Conservation (phyloP, 2,113 vertebrate genomes). For the Neotoma lepida region DNA sequence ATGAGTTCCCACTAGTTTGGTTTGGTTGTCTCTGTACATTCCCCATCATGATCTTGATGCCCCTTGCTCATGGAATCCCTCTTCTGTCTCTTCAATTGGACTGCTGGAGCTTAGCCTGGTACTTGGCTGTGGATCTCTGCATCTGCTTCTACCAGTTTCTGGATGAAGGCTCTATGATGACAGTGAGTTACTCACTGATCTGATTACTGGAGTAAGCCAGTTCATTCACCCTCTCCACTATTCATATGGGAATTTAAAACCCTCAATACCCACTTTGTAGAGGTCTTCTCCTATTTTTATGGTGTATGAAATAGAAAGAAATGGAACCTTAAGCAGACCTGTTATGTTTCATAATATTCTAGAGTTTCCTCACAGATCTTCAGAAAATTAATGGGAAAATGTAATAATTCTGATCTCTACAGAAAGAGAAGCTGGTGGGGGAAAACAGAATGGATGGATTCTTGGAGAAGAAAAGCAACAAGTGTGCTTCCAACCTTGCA, state of each 20-base stretch:
- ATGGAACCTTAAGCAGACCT: neutral
- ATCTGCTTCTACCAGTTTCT: too few relatives aligned
- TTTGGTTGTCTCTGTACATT: too few relatives aligned
- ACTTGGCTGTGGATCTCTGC: too few relatives aligned
- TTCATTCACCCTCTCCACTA: too few relatives aligned
- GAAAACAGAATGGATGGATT: neutral
- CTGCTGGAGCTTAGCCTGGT: too few relatives aligned
- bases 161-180: too few relatives aligned
- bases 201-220: too few relatives aligned
- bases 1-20: too few relatives aligned
- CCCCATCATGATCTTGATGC: too few relatives aligned
- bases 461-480: neutral
- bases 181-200: too few relatives aligned
- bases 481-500: neutral
- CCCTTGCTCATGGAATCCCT: too few relatives aligned
- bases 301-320: neutral
- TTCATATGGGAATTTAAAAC: neutral
- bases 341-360: neutral
- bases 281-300: neutral
- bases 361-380: constrained; percentile 36
- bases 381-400: constrained; percentile 15
- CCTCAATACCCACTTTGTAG: neutral
- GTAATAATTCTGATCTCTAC: neutral
- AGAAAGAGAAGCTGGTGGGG: neutral
- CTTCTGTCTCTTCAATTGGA: too few relatives aligned